phyloP scores from a whole-genome alignment of 2,888 invertebrate species.

The Pantelozetes paolii region DNA sequence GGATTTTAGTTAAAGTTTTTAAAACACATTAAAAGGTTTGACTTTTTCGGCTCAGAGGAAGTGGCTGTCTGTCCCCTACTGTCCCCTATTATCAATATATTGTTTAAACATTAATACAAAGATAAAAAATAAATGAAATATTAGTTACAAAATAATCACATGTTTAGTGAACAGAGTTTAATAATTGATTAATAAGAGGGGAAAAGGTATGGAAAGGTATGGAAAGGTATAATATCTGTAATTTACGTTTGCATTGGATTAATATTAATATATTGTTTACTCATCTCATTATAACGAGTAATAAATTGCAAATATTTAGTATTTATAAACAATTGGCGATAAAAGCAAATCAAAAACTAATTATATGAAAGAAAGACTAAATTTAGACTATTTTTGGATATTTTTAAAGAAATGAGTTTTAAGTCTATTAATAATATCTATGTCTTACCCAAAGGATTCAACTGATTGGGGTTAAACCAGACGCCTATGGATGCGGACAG shows the following conservation, averaged over 20 bases:
- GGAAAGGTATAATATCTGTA: not conserved
- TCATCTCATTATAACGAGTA: not conserved
- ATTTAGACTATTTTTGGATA: not conserved
- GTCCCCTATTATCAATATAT: not conserved
- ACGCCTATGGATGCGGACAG: conserved; percentile 4
- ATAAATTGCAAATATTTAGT: not conserved
- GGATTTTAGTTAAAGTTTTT: too few species aligned
- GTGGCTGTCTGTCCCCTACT: too few species aligned
- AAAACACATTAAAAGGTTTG: too few species aligned
- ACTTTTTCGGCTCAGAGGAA: too few species aligned
- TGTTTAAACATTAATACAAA: not conserved
- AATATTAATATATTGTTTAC: not conserved
- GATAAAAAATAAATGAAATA: too few species aligned
- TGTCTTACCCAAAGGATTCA: conserved; percentile 21
- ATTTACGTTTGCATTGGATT: not conserved
- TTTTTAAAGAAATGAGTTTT: not conserved
- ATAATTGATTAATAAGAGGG: too few species aligned
- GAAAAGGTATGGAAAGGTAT: too few species aligned
- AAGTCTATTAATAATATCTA: not conserved
- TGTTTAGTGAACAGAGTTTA: too few species aligned
- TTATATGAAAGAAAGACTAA: not conserved
- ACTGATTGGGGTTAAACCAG: conserved; percentile 14
- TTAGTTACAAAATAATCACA: too few species aligned
- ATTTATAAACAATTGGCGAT: not conserved
- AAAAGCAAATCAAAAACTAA: not conserved